These are phyloP conservation scores for Epinephelus malabaricus DNA, from an alignment of 2,797 vertebrate species.

Conservation along the genomic window DNA sequence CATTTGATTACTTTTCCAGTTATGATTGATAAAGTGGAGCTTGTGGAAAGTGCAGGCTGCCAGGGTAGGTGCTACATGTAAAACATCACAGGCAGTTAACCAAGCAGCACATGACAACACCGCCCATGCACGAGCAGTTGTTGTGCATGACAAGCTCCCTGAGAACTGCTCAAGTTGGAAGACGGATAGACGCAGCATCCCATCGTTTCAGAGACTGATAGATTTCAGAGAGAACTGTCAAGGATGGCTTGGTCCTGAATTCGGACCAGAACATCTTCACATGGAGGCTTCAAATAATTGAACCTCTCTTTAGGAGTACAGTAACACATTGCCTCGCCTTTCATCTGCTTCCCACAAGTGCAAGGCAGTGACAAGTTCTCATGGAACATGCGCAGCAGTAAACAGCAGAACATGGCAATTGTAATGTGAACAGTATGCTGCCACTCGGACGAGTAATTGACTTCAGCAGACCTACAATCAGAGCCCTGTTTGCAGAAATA, in stretches of 20 bases:
- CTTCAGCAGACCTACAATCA: slow-evolving; percentile 73
- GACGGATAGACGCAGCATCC: slow-evolving; percentile 46
- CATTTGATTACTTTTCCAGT: slow-evolving; percentile 50
- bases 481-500: slow-evolving; percentile 57
- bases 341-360: slow-evolving; percentile 75
- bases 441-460: slow-evolving; percentile 76
- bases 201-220: slow-evolving; percentile 57
- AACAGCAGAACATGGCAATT: slow-evolving; percentile 72
- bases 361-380: slow-evolving; percentile 72
- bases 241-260: slow-evolving; percentile 69
- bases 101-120: slow-evolving; percentile 51
- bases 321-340: slow-evolving; percentile 64
- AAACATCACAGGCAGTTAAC: slow-evolving; percentile 64
- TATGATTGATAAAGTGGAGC: slow-evolving; percentile 76
- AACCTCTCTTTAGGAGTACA: slow-evolving; percentile 63
- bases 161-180: slow-evolving; percentile 41
- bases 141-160: slow-evolving; percentile 42
- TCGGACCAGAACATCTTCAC: slow-evolving; percentile 66
- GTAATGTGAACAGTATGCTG: slow-evolving; percentile 81
- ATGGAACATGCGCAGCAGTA: slow-evolving; percentile 74
- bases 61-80: slow-evolving; percentile 73
- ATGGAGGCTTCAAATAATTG: slow-evolving; percentile 66
- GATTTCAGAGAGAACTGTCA: slow-evolving; percentile 68
- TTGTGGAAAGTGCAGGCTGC: slow-evolving; percentile 67
- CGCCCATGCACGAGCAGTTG: slow-evolving; percentile 16